phyloP scores from a whole-genome alignment of 2,888 invertebrate genomes.

The Calameuta idolon region DNA sequence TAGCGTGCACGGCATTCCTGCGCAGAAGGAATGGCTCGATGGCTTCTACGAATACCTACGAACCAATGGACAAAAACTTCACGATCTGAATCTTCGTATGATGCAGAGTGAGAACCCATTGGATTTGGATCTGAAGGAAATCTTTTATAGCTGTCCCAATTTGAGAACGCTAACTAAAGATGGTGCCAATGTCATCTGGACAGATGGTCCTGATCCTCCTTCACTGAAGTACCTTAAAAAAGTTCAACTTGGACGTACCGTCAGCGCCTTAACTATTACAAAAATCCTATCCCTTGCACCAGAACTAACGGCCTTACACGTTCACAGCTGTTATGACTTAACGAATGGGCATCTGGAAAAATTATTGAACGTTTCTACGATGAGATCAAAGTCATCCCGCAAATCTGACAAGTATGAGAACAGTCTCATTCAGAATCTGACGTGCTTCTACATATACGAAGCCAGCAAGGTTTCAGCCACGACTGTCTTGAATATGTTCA shows the following conservation, averaged over 20 bases:
- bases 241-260: slow-evolving; percentile 61
- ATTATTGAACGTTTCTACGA: slow-evolving; percentile 31
- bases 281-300: slow-evolving; percentile 62
- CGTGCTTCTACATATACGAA: slow-evolving; percentile 66
- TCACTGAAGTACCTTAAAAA: slow-evolving; percentile 49
- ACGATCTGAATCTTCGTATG: slow-evolving; percentile 60
- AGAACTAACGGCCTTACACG: slow-evolving; percentile 58
- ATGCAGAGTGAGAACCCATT: slow-evolving; percentile 50
- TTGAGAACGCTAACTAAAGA: slow-evolving; percentile 58
- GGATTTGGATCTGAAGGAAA: slow-evolving; percentile 57
- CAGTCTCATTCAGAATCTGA: slow-evolving; percentile 51
- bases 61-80: slow-evolving; percentile 55
- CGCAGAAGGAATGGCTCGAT: slow-evolving; percentile 58
- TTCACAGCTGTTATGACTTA: slow-evolving; percentile 63
- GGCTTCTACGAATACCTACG: slow-evolving; percentile 62
- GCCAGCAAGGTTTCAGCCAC: slow-evolving; percentile 58
- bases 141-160: slow-evolving; percentile 58
- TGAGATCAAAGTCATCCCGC: slow-evolving; percentile 13
- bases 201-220: slow-evolving; percentile 45
- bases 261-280: slow-evolving; percentile 55
- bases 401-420: slow-evolving; percentile 36
- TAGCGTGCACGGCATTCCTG: slow-evolving; percentile 61
- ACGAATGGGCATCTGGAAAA: slow-evolving; percentile 59
- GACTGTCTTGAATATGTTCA: slow-evolving; percentile 58
- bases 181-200: slow-evolving; percentile 61